Conservation (phyloP, 2,797 vertebrate species). For the Sciurus carolinensis region DNA sequence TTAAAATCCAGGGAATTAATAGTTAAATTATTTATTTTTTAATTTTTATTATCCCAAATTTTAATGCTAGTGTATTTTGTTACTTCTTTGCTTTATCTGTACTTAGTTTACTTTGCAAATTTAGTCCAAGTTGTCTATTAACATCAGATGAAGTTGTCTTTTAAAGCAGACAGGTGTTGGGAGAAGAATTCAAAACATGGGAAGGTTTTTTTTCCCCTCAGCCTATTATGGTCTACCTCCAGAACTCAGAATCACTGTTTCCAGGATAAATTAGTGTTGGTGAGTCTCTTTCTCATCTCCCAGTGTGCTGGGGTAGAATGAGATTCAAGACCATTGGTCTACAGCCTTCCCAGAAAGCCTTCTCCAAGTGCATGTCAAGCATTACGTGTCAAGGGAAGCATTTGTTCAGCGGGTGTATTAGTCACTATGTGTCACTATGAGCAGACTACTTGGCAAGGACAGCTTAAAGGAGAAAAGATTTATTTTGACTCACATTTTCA, state of each 20-base stretch:
- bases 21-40: background rate
- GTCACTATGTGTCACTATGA: no score
- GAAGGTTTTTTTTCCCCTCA: background rate
- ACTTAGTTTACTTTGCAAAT: conserved; percentile 39
- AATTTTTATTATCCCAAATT: background rate
- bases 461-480: no score
- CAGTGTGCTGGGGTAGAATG: background rate
- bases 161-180: background rate
- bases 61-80: background rate
- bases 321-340: background rate
- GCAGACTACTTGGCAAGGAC: no score
- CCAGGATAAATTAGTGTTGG: background rate
- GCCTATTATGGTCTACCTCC: background rate
- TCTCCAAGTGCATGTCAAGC: conserved; percentile 8
- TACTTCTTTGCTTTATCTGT: conserved; percentile 17
- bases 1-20: background rate
- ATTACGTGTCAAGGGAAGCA: background rate
- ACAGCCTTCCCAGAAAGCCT: background rate
- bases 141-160: conserved; percentile 44
- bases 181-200: background rate
- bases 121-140: conserved; percentile 38
- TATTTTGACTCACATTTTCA: no score
- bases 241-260: conserved; percentile 5
- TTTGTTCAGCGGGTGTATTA: background rate
- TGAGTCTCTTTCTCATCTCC: background rate